Evolutionary conservation across 2,888 invertebrate species (phyloP), one percentile per base, ranked within the genome.

Genomic region (Caenorhabditis becei): DNA sequence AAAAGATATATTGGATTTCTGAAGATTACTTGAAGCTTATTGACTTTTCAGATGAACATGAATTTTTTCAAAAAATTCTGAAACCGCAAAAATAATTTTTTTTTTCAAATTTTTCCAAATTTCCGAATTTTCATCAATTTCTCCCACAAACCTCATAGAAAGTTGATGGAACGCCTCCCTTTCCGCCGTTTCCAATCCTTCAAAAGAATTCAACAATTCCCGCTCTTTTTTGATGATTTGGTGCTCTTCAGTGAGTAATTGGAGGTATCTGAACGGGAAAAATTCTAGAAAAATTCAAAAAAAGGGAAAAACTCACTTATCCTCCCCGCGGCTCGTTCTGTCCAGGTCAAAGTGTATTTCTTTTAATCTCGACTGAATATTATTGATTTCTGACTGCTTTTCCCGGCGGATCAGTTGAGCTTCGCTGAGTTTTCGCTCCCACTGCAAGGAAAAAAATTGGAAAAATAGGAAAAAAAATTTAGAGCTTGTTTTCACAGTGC

Each of bases 271-370:
- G 23, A 8, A 77, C 18, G 49, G 4, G 20, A 58, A 35, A 58
- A 37, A 41, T 24, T 41, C 23, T 20, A 54, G 32, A 18, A 49
- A 28, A 16, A 26, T 56, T 32, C 1, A 62, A 10, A 32, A 41
- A 41, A 41, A 41, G 20, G 44, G 35, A 0, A 47, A 54, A 18
- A 47, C 75, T 20, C n/a, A 88, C 86, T 94, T 93, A 81, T 95
- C 94, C 75, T 95, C 95, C 2, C 95, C 95, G 83, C 95, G 93
- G 89, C 94, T 94, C 0, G 94, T 94, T 90, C 94, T 94, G 87
- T 95, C 95, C 91, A 95, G 93, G 88, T 95, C 95, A 0, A 94
- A 93, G 86, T 95, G 94, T 0, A 96, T 92, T 77, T 94, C 94
- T 86, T 94, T 94, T 5, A 95, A 92, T 80, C 94, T 92, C 8